Evolutionary conservation across 2,113 vertebrate species (phyloP).

Genomic region (Cynoglossus semilaevis): DNA sequence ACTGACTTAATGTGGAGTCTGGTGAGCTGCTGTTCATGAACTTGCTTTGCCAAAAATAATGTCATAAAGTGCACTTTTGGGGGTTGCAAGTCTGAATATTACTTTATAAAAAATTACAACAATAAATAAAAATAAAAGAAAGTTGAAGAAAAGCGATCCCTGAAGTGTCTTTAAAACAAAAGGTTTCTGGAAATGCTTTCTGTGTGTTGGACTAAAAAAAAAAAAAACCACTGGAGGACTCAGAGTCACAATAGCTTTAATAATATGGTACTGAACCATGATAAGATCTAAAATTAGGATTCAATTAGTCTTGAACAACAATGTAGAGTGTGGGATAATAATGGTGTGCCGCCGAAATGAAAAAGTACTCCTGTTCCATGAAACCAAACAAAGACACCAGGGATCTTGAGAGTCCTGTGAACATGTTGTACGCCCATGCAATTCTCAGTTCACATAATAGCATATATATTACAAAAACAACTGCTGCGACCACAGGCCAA

Average conservation of each 20-base stretch:
- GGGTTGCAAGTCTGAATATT: slow-evolving; percentile 39
- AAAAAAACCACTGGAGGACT: slow-evolving; percentile 55
- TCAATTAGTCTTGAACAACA: slow-evolving; percentile 67
- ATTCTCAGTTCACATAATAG: slow-evolving; percentile 67
- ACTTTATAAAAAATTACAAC: slow-evolving; percentile 21
- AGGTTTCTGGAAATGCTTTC: slow-evolving; percentile 55
- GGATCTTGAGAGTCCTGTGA: slow-evolving; percentile 54
- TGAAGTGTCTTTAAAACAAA: slow-evolving; percentile 48
- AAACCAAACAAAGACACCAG: slow-evolving; percentile 58
- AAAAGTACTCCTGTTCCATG: slow-evolving; percentile 36
- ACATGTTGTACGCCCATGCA: slow-evolving; percentile 56
- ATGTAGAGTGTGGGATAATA: slow-evolving; percentile 59
- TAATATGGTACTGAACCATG: slow-evolving; percentile 51
- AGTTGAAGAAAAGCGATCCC: slow-evolving; percentile 51
- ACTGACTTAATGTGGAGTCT: slow-evolving; percentile 45
- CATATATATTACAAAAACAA: slow-evolving; percentile 65
- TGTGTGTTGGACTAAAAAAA: slow-evolving; percentile 39
- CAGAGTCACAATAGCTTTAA: slow-evolving; percentile 54
- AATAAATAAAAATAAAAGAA: slow-evolving; percentile 17
- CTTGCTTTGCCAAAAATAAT: slow-evolving; percentile 53
- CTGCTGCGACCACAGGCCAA: slow-evolving; percentile 46
- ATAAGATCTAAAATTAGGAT: slow-evolving; percentile 68
- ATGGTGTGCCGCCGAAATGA: slow-evolving; percentile 41
- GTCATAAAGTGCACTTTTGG: slow-evolving; percentile 48
- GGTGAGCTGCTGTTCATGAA: slow-evolving; percentile 45